Evolutionary conservation across 2,113 vertebrate species (phyloP).

Genomic region (Syngnathus typhle): DNA sequence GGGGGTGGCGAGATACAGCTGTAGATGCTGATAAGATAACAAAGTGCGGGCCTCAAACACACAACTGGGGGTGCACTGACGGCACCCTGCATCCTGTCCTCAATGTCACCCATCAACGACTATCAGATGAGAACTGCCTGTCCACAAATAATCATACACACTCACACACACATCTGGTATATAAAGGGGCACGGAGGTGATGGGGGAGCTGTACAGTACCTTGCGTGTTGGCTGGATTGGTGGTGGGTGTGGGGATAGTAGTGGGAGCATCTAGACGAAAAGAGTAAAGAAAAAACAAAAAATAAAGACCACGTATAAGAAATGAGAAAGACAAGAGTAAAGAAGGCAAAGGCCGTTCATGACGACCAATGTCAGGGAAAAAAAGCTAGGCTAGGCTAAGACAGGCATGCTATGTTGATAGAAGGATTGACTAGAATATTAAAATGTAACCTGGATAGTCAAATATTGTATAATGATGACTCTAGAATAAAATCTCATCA

Average conservation of each 20-base stretch:
- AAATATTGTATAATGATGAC: too few species aligned
- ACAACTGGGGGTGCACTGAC: conserved; percentile 55
- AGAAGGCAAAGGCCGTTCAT: conserved; percentile 55
- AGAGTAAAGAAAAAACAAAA: conserved; percentile 64
- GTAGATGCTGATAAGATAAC: conserved; percentile 65
- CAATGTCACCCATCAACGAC: conserved; percentile 59
- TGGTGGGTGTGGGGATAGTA: conserved; percentile 75
- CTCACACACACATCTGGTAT: conserved; percentile 26
- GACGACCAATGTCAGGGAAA: conserved; percentile 23
- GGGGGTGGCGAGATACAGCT: conserved; percentile 42
- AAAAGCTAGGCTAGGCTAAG: background rate
- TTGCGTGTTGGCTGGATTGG: conserved; percentile 72
- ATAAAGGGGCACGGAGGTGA: conserved; percentile 41
- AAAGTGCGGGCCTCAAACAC: conserved; percentile 54
- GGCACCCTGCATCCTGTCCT: conserved; percentile 31
- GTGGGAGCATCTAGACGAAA: conserved; percentile 78
- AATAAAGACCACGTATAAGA: conserved; percentile 67
- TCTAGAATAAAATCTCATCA: background rate
- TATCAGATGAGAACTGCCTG: conserved; percentile 64
- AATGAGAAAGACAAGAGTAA: conserved; percentile 59
- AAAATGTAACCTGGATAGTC: background rate
- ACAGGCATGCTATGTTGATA: background rate
- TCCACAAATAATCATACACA: conserved; percentile 29
- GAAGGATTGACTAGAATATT: background rate
- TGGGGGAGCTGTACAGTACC: conserved; percentile 70